A percentile compares a stretch with the other conserved stretches of the same genome.
Conservation (phyloP, 2,797 vertebrate genomes). For the Aotus griseimembra region DNA sequence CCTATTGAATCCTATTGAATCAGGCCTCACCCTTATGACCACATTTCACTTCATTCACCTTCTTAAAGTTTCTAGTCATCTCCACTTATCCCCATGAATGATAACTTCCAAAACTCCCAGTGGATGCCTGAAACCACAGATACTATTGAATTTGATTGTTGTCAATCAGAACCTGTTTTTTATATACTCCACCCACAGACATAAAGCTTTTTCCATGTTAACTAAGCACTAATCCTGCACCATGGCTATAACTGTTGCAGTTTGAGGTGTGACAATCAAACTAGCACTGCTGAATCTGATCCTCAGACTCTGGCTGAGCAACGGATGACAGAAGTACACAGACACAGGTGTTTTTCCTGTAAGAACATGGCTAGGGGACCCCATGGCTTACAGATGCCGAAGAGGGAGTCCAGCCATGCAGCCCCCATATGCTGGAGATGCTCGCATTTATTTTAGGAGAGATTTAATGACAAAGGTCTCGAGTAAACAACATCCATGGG, state of each 20-base stretch:
- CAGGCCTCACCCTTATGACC: accelerated
- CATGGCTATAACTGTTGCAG: neutral
- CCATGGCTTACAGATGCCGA: too few relatives aligned
- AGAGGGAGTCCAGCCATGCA: too few relatives aligned
- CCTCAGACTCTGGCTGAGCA: too few relatives aligned
- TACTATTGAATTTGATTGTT: accelerated
- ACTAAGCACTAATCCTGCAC: neutral
- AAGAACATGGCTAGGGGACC: too few relatives aligned
- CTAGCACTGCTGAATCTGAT: neutral
- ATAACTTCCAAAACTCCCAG: neutral
- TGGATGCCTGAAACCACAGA: neutral
- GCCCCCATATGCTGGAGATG: too few relatives aligned
- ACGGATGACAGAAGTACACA: too few relatives aligned
- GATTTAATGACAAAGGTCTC: too few relatives aligned
- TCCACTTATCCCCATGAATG: accelerated
- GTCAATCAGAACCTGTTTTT: neutral
- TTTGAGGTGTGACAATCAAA: neutral
- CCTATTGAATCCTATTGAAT: neutral
- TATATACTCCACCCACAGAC: neutral
- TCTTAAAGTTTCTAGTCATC: neutral
- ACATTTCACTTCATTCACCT: neutral
- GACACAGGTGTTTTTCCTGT: too few relatives aligned
- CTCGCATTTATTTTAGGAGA: too few relatives aligned
- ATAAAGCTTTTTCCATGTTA: neutral
- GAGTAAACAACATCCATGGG: too few relatives aligned